Percentiles rank a stretch among this genome's conserved stretches.
Evolutionary conservation across 2,888 invertebrate species (phyloP).

Genomic region (Drosophila setosimentum): DNA sequence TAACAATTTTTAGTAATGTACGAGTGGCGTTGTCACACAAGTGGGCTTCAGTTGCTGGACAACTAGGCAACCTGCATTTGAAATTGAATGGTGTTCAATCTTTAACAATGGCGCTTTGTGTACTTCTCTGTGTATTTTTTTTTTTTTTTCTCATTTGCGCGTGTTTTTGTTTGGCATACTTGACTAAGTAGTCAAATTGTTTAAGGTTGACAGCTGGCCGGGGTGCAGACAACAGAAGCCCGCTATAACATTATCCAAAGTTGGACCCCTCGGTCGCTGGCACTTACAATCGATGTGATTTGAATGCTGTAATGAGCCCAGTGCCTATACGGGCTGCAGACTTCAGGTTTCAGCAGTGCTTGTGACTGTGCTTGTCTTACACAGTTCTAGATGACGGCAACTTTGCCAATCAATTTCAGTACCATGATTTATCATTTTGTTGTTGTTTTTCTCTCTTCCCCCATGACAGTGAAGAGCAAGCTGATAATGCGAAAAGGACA

Average conservation of each 20-base stretch:
- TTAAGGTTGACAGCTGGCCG: constrained; percentile 70
- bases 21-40: not conserved
- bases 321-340: constrained; percentile 3
- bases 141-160: constrained; percentile 38
- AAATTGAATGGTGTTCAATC: constrained; percentile 4
- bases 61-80: not conserved
- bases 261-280: constrained; percentile 9
- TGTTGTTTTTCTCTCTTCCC: not conserved
- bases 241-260: constrained; percentile 13
- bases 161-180: constrained; percentile 69
- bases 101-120: constrained; percentile 1
- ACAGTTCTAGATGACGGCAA: constrained; percentile 1
- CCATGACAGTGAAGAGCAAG: not conserved
- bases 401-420: constrained; percentile 46
- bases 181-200: constrained; percentile 75
- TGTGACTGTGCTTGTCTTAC: not conserved
- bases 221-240: constrained; percentile 21
- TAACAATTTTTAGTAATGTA: not conserved
- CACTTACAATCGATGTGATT: constrained; percentile 51
- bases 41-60: not conserved
- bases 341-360: not conserved
- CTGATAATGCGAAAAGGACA: not conserved
- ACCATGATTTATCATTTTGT: constrained; percentile 51
- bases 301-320: constrained; percentile 55
- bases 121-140: not conserved